These are phyloP conservation scores for Halyomorpha halys DNA, from an alignment of 1,140 invertebrate species.

Conservation along the genomic window DNA sequence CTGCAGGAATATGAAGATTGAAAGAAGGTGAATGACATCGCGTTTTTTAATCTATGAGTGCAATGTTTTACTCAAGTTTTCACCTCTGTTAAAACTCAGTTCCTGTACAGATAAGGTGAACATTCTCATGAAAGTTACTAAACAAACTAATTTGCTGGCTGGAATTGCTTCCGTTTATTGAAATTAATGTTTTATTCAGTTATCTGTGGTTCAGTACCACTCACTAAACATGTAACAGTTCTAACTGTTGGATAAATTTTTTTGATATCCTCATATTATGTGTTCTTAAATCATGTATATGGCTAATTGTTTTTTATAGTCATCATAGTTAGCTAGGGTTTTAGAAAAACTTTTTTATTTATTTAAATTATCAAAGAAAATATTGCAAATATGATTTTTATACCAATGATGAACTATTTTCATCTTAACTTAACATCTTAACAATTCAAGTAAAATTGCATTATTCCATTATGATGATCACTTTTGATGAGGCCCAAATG, in stretches of 20 bases:
- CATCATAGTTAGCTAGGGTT: too few species aligned
- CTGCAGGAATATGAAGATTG: slow-evolving; percentile 12
- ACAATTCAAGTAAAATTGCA: neutral
- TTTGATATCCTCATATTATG: neutral
- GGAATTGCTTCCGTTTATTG: neutral
- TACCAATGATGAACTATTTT: neutral
- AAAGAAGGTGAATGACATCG: neutral
- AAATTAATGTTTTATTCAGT: neutral
- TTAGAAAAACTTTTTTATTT: neutral
- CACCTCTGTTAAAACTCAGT: slow-evolving; percentile 1
- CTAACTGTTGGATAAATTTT: neutral
- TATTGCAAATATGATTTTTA: neutral
- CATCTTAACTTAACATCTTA: neutral
- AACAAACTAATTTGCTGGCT: neutral
- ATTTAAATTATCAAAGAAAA: neutral
- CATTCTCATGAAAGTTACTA: neutral
- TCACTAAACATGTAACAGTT: neutral
- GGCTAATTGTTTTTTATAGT: too few species aligned
- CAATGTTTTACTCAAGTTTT: neutral
- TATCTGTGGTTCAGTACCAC: neutral
- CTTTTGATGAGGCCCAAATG: neutral
- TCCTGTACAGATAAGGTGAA: neutral
- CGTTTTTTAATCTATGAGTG: slow-evolving; percentile 3
- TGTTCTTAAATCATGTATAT: neutral
- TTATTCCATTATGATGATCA: neutral